These are phyloP conservation scores for Trachelus troglodyta DNA, from an alignment of 2,888 invertebrate genomes.

Conservation along the genomic window DNA sequence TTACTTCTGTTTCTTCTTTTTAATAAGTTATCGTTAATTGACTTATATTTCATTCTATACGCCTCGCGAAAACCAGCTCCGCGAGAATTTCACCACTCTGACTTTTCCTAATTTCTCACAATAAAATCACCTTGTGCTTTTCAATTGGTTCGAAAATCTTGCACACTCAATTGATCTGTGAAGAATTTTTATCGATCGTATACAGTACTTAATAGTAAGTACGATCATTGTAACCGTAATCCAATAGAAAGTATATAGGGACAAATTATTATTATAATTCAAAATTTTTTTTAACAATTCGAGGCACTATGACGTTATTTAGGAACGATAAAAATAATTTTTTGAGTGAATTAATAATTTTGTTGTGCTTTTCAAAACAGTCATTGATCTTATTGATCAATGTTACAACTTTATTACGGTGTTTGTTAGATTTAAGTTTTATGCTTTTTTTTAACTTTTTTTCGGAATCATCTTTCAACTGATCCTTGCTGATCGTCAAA, in stretches of 20 bases:
- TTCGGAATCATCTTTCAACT: neutral
- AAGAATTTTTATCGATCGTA: neutral
- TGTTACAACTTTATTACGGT: neutral
- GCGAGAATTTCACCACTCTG: neutral
- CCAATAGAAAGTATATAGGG: neutral
- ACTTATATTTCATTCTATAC: conserved; percentile 36
- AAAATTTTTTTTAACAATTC: neutral
- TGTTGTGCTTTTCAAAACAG: neutral
- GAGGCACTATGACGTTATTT: neutral
- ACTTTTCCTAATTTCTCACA: neutral
- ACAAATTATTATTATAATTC: neutral
- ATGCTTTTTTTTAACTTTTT: neutral
- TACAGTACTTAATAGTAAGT: neutral
- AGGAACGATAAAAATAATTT: neutral
- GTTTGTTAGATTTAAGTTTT: neutral
- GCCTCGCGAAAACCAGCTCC: conserved; percentile 20
- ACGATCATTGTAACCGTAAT: neutral
- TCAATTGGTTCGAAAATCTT: neutral
- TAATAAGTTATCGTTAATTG: conserved; percentile 36
- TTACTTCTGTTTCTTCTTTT: neutral
- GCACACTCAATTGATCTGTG: too few species aligned
- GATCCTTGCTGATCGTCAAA: neutral
- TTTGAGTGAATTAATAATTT: neutral
- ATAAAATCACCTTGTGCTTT: conserved; percentile 1
- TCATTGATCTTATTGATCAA: neutral